Evolutionary conservation across 2,113 vertebrate species (phyloP).

Genomic region (Tragulus kanchil): DNA sequence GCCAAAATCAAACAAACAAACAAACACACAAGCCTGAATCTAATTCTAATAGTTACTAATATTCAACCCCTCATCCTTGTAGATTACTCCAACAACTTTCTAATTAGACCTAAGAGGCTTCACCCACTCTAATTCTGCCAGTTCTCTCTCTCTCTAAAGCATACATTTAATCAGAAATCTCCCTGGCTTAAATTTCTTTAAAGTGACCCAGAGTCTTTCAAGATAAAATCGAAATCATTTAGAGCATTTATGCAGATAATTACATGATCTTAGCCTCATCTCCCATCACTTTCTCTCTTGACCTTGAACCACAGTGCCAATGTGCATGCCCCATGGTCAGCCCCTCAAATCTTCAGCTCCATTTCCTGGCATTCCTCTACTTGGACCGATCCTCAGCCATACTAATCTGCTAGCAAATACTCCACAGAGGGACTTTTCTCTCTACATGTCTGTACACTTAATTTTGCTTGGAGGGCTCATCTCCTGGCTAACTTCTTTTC

Average conservation of each 20-base stretch:
- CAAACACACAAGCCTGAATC: not conserved
- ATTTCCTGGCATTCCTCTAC: not conserved
- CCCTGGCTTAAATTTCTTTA: constrained; percentile 25
- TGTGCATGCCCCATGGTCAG: not conserved
- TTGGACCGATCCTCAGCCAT: not conserved
- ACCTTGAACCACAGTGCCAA: not conserved
- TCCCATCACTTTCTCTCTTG: not conserved
- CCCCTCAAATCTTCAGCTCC: not conserved
- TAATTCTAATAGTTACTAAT: not conserved
- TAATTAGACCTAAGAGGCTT: not conserved
- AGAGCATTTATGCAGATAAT: not conserved
- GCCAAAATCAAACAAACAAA: not conserved
- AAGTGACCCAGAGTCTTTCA: not conserved
- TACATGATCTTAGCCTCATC: not conserved
- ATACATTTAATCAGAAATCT: constrained; percentile 11
- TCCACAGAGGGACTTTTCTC: not conserved
- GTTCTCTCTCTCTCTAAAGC: not conserved
- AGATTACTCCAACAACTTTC: not conserved
- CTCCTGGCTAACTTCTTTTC: not conserved
- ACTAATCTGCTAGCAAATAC: not conserved
- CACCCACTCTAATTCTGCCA: not conserved
- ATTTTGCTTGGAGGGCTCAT: not conserved
- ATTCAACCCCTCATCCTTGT: not conserved
- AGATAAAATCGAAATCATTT: constrained; percentile 31
- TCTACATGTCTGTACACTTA: not conserved